Base-by-base conservation (phyloP, 2,113 vertebrate genomes). In the Terrapene triunguis region DNA sequence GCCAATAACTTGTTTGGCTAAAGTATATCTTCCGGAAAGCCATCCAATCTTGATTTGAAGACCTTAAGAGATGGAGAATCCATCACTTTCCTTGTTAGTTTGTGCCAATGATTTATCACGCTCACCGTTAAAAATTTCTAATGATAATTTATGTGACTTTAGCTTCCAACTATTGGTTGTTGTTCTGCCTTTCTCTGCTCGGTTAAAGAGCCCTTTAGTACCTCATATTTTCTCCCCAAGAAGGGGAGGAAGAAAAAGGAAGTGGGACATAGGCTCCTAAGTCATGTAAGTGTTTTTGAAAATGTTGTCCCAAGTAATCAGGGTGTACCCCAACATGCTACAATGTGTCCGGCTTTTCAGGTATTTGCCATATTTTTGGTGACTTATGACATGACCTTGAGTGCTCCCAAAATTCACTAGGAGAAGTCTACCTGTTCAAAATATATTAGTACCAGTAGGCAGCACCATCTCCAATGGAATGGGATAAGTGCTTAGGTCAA, bases 371-470 rank as follows among this genome's bases (percentile, higher is more conserved):
- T 65, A 51, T 93, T 93, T 82, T 91, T 78, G 5, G 0, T 82
- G 76, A 50, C 72, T 82, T 84, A 27, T 62, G 42, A 42, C n/a
- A 53, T 65, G 24, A 78, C 82, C 93, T 84, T 24, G 80, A 92
- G 85, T 84, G 62, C 59, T 85, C 72, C 80, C 44, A 27, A 85
- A 92, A 74, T 9, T 82, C 90, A n/a, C 54, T 6, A 0, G 85
- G 51, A 83, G 83, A 85, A 88, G 82, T 89, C 88, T 21, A 78
- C 21, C 69, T 91, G 50, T 90, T 94, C 91, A 14, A 76, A 65
- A 81, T 21, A 87, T 85, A 54, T 74, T 76, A 89, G 80, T 85
- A 79, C 76, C 84, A 92, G 19, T 4, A 9, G 44, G 4, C 0
- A 1, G 32, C 32, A 54, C 22, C 74, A 29, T 25, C 83, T 91